A percentile compares a stretch with the other conserved stretches of the same genome.
These are phyloP conservation scores for Danaus melanippus DNA, from an alignment of 1,140 invertebrate genomes.

Conservation along the genomic window DNA sequence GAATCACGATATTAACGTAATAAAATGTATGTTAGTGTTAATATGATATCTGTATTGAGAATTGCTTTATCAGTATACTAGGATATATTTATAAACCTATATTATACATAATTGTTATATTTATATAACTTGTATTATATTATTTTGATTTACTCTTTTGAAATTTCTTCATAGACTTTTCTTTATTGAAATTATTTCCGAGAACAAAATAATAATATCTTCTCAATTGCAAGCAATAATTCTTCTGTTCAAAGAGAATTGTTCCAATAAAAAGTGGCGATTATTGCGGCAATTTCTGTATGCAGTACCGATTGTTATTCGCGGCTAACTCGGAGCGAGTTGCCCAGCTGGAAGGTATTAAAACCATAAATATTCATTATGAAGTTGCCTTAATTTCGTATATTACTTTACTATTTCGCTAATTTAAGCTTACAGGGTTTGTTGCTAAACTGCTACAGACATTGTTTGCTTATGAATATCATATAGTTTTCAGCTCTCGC, in stretches of 20 bases:
- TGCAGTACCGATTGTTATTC: conserved; percentile 45
- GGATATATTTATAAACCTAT: neutral
- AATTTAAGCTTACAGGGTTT: conserved; percentile 43
- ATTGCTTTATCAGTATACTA: conserved; percentile 5
- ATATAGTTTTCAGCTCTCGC: too few species aligned
- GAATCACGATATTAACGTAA: neutral
- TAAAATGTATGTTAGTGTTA: neutral
- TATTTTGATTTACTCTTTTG: too few species aligned
- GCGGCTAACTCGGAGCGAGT: conserved; percentile 38
- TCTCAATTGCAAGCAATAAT: neutral
- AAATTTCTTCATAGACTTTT: too few species aligned
- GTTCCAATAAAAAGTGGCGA: conserved; percentile 15
- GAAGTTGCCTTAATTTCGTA: conserved; percentile 63
- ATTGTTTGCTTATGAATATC: too few species aligned
- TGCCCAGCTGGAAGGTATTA: conserved; percentile 58
- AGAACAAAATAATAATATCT: too few species aligned
- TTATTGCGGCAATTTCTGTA: conserved; percentile 24
- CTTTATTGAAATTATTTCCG: too few species aligned
- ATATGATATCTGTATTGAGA: neutral
- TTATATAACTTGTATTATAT: too few species aligned
- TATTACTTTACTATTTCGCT: conserved; percentile 58
- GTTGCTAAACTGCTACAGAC: neutral
- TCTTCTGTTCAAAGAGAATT: conserved; percentile 14
- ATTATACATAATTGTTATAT: too few species aligned
- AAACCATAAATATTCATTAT: conserved; percentile 69